Evolutionary conservation across 2,888 invertebrate genomes (phyloP), one percentile per base, ranked within the genome.

Genomic region (Melinopterus prodromus): DNA sequence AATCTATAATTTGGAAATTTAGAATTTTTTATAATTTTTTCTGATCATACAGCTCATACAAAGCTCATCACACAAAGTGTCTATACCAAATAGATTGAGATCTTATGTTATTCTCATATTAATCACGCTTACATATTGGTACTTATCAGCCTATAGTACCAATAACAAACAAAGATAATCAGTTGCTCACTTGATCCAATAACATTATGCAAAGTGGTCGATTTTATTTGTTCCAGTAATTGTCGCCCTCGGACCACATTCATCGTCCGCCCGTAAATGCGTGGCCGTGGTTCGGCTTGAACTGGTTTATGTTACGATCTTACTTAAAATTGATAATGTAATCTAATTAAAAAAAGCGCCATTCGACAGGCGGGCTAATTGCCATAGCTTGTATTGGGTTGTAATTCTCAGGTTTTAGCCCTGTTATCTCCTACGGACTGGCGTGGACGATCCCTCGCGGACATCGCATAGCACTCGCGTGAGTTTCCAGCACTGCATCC

Each of bases 381-480:
- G 85, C 85, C 84, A 84, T 84, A 82, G 85, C 85, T 84, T 85
- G 85, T 85, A 85, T 83, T 83, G 83, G 83, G 83, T 83, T 84
- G 85, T 85, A 85, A 85, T 84, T 83, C 84, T 82, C 77, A 83
- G 84, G 83, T 35, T 84, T 82, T 83, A 82, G 82, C 80, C 77
- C 79, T 81, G 80, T 82, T 82, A 82, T 82, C 82, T 83, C 81
- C 80, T 80, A 77, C 53, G 80, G 78, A 81, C 80, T 78, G 81
- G 83, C 80, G 81, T 84, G 77, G 81, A 82, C 82, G 82, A 82
- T 81, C 82, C 82, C 71, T 80, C 81, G 82, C 82, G 83, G 80
- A 82, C 84, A 84, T 82, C 82, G 82, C 82, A 83, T 83, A 82
- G 83, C 84, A 83, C 83, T 83, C 83, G 80, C 74, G 74, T n/a